Percentiles rank a stretch among this genome's conserved stretches.
phyloP scores from a whole-genome alignment of 2,888 invertebrate genomes.

The Dicranocentrus wangi region DNA sequence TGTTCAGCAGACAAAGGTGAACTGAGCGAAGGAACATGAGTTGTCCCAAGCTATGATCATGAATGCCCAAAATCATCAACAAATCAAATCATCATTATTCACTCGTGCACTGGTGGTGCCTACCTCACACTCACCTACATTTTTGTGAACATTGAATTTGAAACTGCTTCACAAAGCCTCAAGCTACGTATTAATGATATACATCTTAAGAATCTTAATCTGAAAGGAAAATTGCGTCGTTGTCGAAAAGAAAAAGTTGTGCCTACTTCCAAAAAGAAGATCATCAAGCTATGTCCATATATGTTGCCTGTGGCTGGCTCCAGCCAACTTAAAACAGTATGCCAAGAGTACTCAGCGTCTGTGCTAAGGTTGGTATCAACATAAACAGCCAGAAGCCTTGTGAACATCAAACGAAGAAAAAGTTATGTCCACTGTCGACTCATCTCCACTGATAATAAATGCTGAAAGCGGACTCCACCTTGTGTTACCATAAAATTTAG shows the following conservation, averaged over 20 bases:
- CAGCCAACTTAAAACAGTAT: conserved; percentile 26
- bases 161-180: conserved; percentile 23
- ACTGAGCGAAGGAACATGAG: conserved; percentile 33
- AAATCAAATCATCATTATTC: conserved; percentile 56
- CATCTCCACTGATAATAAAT: conserved; percentile 21
- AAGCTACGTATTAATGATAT: no score
- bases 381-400: neutral
- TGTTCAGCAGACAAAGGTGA: conserved; percentile 39
- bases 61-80: conserved; percentile 25
- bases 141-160: neutral
- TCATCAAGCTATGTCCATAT: conserved; percentile 36
- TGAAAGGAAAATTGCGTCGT: conserved; percentile 20
- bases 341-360: neutral
- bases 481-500: conserved; percentile 36
- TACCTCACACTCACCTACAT: conserved; percentile 1
- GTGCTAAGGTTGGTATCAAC: neutral
- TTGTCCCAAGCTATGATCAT: conserved; percentile 19
- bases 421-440: neutral
- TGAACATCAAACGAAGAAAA: neutral
- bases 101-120: neutral
- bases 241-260: conserved; percentile 11
- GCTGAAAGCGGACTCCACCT: conserved; percentile 53
- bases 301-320: conserved; percentile 45
- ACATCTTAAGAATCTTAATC: no score
- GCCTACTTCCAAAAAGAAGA: conserved; percentile 42